phyloP scores from a whole-genome alignment of 2,113 vertebrate genomes.

The Periophthalmodon schlosseri region DNA sequence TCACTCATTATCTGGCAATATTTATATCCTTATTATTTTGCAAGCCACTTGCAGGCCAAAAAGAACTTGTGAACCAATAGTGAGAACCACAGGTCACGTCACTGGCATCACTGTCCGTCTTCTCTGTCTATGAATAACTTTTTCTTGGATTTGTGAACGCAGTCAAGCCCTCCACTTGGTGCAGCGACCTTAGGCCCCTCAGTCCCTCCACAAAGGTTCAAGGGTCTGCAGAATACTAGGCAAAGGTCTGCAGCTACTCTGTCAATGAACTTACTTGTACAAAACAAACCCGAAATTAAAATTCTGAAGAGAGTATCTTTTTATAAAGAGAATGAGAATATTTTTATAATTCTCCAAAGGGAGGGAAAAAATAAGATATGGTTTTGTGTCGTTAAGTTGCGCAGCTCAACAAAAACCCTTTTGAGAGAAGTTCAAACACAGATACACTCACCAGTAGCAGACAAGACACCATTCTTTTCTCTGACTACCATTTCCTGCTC shows the following conservation, averaged over 20 bases:
- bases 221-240: slow-evolving; percentile 39
- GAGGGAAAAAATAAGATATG: slow-evolving; percentile 5
- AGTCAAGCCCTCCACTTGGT: slow-evolving; percentile 44
- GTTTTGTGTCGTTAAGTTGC: slow-evolving; percentile 25
- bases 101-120: background rate
- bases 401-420: slow-evolving; percentile 39
- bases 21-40: slow-evolving; percentile 20
- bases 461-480: slow-evolving; percentile 47
- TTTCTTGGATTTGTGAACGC: slow-evolving; percentile 50
- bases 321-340: too few relatives aligned
- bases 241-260: slow-evolving; percentile 49
- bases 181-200: slow-evolving; percentile 47
- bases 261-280: slow-evolving; percentile 34
- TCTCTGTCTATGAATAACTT: slow-evolving; percentile 28
- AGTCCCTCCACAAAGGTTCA: slow-evolving; percentile 37
- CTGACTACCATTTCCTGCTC: slow-evolving; percentile 25
- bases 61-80: slow-evolving; percentile 28
- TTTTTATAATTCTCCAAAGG: slow-evolving; percentile 15
- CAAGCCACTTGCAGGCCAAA: slow-evolving; percentile 28
- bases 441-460: slow-evolving; percentile 27
- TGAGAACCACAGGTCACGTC: slow-evolving; percentile 14
- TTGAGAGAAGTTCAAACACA: slow-evolving; percentile 47
- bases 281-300: slow-evolving; percentile 47
- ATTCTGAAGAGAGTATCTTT: too few relatives aligned
- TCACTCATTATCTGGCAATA: slow-evolving; percentile 39